Evolutionary conservation across 2,888 invertebrate species (phyloP).

Genomic region (Dusona sp.): DNA sequence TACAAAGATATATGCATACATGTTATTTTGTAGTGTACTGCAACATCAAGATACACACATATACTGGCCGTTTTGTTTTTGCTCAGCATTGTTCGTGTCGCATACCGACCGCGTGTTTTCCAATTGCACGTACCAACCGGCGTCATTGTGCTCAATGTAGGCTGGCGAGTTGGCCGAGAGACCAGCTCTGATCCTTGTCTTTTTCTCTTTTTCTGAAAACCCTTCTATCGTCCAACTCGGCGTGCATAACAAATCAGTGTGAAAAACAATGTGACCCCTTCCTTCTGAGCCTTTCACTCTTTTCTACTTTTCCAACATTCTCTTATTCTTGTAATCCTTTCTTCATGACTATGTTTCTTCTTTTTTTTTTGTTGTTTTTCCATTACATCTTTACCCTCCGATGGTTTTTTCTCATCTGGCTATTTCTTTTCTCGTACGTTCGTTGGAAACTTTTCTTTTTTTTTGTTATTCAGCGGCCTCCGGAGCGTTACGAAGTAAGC

Average conservation of each 20-base stretch:
- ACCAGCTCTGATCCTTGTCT: conserved; percentile 27
- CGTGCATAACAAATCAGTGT: conserved; percentile 78
- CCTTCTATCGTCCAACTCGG: conserved; percentile 70
- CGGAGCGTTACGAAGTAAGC: neutral
- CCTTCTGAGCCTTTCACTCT: conserved; percentile 32
- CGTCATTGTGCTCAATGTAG: conserved; percentile 80
- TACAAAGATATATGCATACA: neutral
- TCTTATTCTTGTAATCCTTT: conserved; percentile 14
- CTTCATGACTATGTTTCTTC: neutral
- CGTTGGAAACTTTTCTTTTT: neutral
- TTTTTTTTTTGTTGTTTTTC: neutral
- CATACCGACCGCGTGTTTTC: conserved; percentile 73
- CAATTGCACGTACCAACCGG: conserved; percentile 73
- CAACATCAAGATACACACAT: conserved; percentile 30
- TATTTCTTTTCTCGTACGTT: neutral
- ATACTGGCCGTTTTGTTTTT: conserved; percentile 56
- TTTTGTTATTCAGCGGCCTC: neutral
- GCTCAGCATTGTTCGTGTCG: conserved; percentile 68
- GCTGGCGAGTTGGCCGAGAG: conserved; percentile 76
- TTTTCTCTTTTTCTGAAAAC: neutral
- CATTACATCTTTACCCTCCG: neutral
- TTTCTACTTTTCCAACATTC: conserved; percentile 29
- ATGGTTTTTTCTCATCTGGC: neutral
- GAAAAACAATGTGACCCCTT: conserved; percentile 77
- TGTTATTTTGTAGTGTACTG: conserved; percentile 16